phyloP scores from a whole-genome alignment of 2,888 invertebrate species.

The Elmis aenea region DNA sequence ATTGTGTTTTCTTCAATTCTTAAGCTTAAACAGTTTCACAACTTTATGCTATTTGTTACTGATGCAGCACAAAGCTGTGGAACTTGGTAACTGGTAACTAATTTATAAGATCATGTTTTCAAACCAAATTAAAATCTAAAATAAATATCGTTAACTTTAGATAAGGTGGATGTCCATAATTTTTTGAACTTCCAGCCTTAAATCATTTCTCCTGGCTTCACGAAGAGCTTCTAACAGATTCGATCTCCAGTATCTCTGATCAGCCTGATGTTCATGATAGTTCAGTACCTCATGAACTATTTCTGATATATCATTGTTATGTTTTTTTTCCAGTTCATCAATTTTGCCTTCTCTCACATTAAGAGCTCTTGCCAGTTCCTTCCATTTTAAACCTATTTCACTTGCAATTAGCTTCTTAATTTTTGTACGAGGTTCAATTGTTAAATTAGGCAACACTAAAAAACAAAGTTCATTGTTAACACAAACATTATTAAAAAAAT shows the following conservation, averaged over 20 bases:
- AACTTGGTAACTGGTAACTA: too few species aligned
- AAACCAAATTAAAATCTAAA: too few species aligned
- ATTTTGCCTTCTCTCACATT: constrained; percentile 33
- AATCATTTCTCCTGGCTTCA: constrained; percentile 32
- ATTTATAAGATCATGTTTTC: too few species aligned
- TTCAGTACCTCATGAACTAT: constrained; percentile 27
- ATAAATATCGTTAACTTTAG: too few species aligned
- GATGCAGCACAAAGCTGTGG: too few species aligned
- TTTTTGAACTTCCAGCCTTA: constrained; percentile 22
- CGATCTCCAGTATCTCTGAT: constrained; percentile 24
- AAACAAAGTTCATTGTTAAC: constrained; percentile 2
- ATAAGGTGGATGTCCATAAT: constrained; percentile 3
- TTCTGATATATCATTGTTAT: constrained; percentile 21
- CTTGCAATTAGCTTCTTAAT: constrained; percentile 24
- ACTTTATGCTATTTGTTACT: too few species aligned
- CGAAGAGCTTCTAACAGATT: constrained; percentile 30
- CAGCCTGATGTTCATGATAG: constrained; percentile 25
- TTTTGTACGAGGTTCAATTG: constrained; percentile 11
- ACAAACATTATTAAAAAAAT: constrained; percentile 1
- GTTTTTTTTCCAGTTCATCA: constrained; percentile 29
- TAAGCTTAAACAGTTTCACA: too few species aligned
- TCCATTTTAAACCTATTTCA: constrained; percentile 37
- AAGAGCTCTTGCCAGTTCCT: constrained; percentile 35
- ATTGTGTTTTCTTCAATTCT: too few species aligned
- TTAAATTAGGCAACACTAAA: constrained; percentile 5